A percentile compares a stretch with the other conserved stretches of the same genome.
These are phyloP conservation scores for Notospermus geniculatus DNA, from an alignment of 1,140 invertebrate species.

Conservation along the genomic window DNA sequence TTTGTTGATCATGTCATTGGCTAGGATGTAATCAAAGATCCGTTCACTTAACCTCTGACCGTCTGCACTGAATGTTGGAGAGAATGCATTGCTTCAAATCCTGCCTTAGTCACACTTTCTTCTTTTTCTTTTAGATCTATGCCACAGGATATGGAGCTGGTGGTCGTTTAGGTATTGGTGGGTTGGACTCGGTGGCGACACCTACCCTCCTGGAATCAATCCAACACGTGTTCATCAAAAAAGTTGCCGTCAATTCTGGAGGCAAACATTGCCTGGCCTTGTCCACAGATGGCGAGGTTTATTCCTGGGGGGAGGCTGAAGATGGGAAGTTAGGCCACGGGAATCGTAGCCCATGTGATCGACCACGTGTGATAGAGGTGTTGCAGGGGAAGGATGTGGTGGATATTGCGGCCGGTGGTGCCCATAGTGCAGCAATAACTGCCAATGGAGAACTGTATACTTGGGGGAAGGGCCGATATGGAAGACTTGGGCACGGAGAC, in stretches of 20 bases:
- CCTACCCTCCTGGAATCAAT: conserved; percentile 88
- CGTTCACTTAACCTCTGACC: too few species aligned
- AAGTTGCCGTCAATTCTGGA: conserved; percentile 93
- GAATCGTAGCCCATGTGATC: conserved; percentile 65
- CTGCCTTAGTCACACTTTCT: too few species aligned
- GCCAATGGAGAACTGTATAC: conserved; percentile 67
- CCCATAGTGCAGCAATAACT: conserved; percentile 68
- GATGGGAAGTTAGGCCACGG: conserved; percentile 70
- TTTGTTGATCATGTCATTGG: too few species aligned
- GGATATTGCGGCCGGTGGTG: conserved; percentile 66
- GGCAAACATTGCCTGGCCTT: conserved; percentile 74
- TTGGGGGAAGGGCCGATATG: conserved; percentile 70
- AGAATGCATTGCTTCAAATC: too few species aligned
- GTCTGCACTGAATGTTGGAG: too few species aligned
- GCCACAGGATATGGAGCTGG: conserved; percentile 83
- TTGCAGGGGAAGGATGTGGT: conserved; percentile 65
- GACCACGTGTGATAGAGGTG: conserved; percentile 68
- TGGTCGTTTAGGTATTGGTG: conserved; percentile 87
- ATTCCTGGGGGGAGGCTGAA: conserved; percentile 64
- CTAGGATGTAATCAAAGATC: too few species aligned
- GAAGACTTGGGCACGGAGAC: conserved; percentile 65
- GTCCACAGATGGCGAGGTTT: conserved; percentile 65
- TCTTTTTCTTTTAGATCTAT: conserved; percentile 59
- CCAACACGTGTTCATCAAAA: conserved; percentile 92
- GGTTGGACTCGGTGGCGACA: conserved; percentile 83